A percentile compares a stretch with the other conserved stretches of the same genome.
Evolutionary conservation across 2,888 invertebrate genomes (phyloP).

Genomic region (Heliconius ismenius): DNA sequence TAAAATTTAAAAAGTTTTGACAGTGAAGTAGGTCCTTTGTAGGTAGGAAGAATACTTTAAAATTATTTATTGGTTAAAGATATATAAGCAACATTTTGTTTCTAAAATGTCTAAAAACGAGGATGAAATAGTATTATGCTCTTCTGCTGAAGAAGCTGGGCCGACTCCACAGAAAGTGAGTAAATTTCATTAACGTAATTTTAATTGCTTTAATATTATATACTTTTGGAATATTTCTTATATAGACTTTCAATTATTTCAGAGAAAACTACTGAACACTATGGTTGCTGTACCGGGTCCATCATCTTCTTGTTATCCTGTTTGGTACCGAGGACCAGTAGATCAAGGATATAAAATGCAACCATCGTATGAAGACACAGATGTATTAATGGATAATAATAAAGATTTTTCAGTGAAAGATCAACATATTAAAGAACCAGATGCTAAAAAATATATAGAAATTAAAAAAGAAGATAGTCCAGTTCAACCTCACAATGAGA

Average conservation of each 20-base stretch:
- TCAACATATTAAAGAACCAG: conserved; percentile 69
- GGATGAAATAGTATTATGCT: conserved; percentile 75
- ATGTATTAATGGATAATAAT: conserved; percentile 15
- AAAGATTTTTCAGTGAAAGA: conserved; percentile 48
- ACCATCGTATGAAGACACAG: conserved; percentile 15
- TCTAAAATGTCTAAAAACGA: conserved; percentile 61
- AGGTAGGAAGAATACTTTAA: neutral
- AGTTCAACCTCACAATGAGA: conserved; percentile 57
- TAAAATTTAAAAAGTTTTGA: too few relatives aligned
- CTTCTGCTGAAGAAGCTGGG: conserved; percentile 72
- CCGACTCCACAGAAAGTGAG: conserved; percentile 69
- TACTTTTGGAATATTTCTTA: conserved; percentile 3
- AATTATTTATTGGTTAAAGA: neutral
- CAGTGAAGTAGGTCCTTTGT: too few relatives aligned
- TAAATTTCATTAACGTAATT: neutral
- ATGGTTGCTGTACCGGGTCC: conserved; percentile 72
- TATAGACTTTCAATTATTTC: conserved; percentile 45
- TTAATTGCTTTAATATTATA: neutral
- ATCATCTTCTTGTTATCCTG: conserved; percentile 53
- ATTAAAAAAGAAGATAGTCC: conserved; percentile 77
- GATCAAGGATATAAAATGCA: conserved; percentile 48
- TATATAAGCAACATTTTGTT: neutral
- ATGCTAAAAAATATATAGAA: conserved; percentile 59
- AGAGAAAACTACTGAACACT: conserved; percentile 68
- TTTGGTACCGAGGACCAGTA: conserved; percentile 75